phyloP scores from a whole-genome alignment of 2,888 invertebrate genomes.

The Cataglyphis livida region DNA sequence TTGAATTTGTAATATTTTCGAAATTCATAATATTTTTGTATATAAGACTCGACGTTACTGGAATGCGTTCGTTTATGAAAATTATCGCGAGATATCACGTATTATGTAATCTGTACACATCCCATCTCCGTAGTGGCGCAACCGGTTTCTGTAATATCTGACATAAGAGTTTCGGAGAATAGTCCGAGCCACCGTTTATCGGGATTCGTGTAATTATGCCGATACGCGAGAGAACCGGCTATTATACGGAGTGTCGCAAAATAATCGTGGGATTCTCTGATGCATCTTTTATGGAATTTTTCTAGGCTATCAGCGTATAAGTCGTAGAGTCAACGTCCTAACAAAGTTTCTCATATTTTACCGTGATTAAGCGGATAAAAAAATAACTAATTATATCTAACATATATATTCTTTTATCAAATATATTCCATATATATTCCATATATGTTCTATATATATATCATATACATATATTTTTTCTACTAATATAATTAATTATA shows the following conservation, averaged over 20 bases:
- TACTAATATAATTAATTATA: no score
- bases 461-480: no score
- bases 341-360: conserved; percentile 24
- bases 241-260: conserved; percentile 38
- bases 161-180: conserved; percentile 27
- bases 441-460: no score
- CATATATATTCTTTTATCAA: background rate
- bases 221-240: conserved; percentile 8
- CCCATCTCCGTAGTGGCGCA: background rate
- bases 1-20: background rate
- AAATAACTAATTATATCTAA: background rate
- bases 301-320: conserved; percentile 18
- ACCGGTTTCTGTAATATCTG: conserved; percentile 36
- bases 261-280: conserved; percentile 32
- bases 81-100: background rate
- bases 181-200: conserved; percentile 15
- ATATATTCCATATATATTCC: no score
- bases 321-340: conserved; percentile 7
- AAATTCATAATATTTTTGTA: background rate
- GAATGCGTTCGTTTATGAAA: background rate
- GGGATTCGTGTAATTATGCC: conserved; percentile 23
- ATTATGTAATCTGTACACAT: conserved; percentile 30
- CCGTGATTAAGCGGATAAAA: background rate
- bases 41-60: background rate
- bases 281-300: conserved; percentile 3